Evolutionary conservation across 2,113 vertebrate genomes (phyloP).

Genomic region (Manacus vitellinus): DNA sequence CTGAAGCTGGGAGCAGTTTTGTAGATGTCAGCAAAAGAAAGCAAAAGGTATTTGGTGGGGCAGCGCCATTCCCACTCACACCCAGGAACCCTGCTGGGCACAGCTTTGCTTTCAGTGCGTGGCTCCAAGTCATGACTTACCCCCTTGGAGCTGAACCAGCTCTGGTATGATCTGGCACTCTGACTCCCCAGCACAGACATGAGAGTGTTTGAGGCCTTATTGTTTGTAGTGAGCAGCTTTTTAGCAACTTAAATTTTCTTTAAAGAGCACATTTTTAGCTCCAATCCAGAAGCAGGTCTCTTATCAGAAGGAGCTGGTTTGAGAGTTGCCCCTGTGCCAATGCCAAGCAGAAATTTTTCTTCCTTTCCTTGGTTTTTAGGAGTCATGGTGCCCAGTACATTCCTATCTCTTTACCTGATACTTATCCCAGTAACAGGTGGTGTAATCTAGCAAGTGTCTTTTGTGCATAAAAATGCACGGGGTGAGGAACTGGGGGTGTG

Average conservation of each 20-base stretch:
- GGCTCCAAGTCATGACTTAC: background rate
- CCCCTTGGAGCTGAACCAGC: background rate
- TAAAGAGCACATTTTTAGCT: background rate
- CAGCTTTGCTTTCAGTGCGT: background rate
- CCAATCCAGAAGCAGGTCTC: background rate
- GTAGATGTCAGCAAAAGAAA: background rate
- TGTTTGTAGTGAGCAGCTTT: background rate
- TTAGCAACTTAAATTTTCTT: background rate
- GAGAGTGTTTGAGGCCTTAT: background rate
- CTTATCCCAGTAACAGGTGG: background rate
- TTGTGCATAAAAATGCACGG: background rate
- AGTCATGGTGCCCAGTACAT: background rate
- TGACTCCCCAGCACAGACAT: background rate
- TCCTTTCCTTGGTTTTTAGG: background rate
- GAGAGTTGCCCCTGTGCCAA: background rate
- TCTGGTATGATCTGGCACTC: background rate
- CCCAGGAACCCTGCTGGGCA: background rate
- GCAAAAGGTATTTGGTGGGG: background rate
- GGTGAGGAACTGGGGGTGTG: background rate
- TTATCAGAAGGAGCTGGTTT: background rate
- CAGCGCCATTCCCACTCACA: fast-evolving
- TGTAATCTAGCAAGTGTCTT: background rate
- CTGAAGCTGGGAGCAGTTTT: background rate
- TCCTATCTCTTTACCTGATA: background rate
- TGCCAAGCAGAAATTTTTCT: background rate